Evolutionary conservation across 2,113 vertebrate species (phyloP).

Genomic region (Cyprinus carpio): DNA sequence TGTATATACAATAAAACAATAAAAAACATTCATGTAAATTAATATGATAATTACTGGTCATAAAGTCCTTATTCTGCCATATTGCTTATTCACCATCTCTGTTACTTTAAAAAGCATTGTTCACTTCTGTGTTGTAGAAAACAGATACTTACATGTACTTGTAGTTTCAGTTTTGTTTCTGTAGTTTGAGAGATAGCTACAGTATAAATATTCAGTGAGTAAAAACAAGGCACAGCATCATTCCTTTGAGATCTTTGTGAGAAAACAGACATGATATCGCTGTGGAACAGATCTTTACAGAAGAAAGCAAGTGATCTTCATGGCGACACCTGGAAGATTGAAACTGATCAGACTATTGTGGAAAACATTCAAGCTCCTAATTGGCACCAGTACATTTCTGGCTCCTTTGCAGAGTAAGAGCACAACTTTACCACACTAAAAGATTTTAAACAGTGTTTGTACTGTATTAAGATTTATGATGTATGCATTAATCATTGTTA

Average conservation of each 20-base stretch:
- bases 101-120: background rate
- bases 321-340: conserved; percentile 59
- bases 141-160: no score
- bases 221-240: background rate
- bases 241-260: background rate
- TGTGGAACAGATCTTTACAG: conserved; percentile 59
- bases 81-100: no score
- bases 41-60: no score
- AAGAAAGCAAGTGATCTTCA: conserved; percentile 8
- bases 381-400: conserved; percentile 65
- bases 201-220: background rate
- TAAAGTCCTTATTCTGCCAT: no score
- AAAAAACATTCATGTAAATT: no score
- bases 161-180: conserved; percentile 42
- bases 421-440: background rate
- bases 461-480: no score
- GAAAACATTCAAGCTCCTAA: rapidly evolving
- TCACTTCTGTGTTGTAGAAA: background rate
- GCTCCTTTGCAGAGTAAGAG: conserved; percentile 64
- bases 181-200: background rate
- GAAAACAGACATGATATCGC: conserved; percentile 50
- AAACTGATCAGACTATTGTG: conserved; percentile 59
- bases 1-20: no score
- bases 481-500: no score
- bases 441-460: no score